These are phyloP conservation scores for Bovichtus variegatus DNA, from an alignment of 2,797 vertebrate genomes.

Conservation along the genomic window DNA sequence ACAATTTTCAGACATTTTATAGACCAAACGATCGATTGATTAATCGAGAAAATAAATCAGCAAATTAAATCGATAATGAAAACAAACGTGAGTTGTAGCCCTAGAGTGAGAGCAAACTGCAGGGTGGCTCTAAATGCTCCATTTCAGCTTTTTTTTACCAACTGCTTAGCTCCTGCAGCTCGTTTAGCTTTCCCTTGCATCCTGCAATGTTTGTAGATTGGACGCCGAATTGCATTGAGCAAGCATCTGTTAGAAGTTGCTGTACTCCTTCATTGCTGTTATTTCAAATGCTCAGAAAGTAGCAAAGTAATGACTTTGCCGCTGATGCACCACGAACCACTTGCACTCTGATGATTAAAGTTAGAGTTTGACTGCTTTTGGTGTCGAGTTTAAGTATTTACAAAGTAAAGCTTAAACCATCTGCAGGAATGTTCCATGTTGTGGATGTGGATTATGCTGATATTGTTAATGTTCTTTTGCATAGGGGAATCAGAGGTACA, in stretches of 20 bases:
- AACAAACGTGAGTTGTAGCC: too few species aligned
- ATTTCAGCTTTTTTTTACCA: neutral
- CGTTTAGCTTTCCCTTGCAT: constrained; percentile 1
- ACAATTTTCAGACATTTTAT: too few species aligned
- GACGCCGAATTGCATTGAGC: constrained; percentile 5
- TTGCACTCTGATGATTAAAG: constrained; percentile 4
- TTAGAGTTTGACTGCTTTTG: neutral
- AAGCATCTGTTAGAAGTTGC: constrained; percentile 20
- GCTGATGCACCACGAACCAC: constrained; percentile 7
- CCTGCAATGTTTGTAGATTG: constrained; percentile 13
- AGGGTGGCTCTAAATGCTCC: constrained; percentile 12
- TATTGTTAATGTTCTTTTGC: neutral
- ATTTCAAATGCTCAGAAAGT: constrained; percentile 2
- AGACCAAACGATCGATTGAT: too few species aligned
- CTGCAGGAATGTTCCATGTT: neutral
- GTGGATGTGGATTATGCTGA: neutral
- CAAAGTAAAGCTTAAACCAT: constrained; percentile 12
- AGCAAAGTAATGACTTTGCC: constrained; percentile 28
- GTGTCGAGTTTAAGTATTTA: constrained; percentile 9
- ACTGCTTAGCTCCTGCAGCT: neutral
- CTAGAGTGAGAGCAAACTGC: neutral
- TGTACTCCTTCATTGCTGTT: constrained; percentile 15
- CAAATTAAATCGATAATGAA: too few species aligned
- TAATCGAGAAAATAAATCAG: too few species aligned
- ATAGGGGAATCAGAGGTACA: neutral